These are phyloP conservation scores for Nyctibius grandis DNA, from an alignment of 2,797 vertebrate species.

Conservation along the genomic window DNA sequence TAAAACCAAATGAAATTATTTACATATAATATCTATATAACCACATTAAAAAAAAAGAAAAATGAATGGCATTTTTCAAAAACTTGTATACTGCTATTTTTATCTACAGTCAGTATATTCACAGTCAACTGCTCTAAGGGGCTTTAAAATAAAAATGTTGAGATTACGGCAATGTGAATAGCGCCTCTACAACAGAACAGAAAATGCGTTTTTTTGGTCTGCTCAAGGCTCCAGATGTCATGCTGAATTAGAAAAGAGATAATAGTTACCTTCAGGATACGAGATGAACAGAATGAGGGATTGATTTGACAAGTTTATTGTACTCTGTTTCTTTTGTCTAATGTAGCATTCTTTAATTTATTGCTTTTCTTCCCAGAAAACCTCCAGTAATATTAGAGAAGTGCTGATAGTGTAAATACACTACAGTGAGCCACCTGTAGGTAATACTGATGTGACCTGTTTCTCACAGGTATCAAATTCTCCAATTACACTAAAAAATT, in stretches of 20 bases:
- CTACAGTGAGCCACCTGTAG: constrained; percentile 38
- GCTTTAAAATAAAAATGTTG: not conserved
- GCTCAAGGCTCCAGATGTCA: not conserved
- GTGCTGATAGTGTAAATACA: constrained; percentile 33
- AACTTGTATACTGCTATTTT: not conserved
- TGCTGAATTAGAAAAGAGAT: constrained; percentile 20
- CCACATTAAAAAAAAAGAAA: not conserved
- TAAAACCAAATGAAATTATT: not conserved
- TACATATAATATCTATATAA: not conserved
- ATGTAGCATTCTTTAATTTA: constrained; percentile 42
- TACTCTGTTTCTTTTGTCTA: constrained; percentile 32
- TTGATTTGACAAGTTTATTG: constrained; percentile 42
- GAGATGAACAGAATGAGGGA: not conserved
- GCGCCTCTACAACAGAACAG: not conserved
- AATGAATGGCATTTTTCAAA: not conserved
- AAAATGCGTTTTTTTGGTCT: constrained; percentile 15
- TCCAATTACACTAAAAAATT: constrained; percentile 53
- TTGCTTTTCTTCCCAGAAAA: constrained; percentile 38
- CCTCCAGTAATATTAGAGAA: constrained; percentile 37
- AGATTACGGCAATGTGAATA: not conserved
- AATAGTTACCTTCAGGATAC: constrained; percentile 30
- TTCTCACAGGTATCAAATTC: constrained; percentile 69
- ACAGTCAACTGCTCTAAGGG: not conserved
- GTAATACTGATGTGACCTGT: not conserved
- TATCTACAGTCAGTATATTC: not conserved